Evolutionary conservation across 2,113 vertebrate species (phyloP), one percentile per base, ranked within the genome.

Genomic region (Tor tambroides): DNA sequence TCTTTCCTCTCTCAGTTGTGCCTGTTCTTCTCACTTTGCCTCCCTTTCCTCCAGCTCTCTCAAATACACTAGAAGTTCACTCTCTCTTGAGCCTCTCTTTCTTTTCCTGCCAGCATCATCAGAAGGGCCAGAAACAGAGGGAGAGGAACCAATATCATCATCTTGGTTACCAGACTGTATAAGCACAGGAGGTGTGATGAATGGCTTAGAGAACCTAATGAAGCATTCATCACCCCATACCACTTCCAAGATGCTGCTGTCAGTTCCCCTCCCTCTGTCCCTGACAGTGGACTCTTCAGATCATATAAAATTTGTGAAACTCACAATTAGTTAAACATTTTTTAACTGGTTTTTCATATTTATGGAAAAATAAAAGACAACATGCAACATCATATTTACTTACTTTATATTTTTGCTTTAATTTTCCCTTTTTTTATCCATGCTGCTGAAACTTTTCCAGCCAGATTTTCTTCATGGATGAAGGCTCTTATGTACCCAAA

Each of bases 21-120:
- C 15, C 17, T 28, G 9, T 1, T 71, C 67, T 17, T 35, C 30
- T 32, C 28, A 17, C 28, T 69, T 35, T 15, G 14, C 65, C 65
- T 35, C 65, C 65, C 65, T 69, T 69, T 69, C 28, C 65, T 69
- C 65, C 65, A 32, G 30, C 30, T 69, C 65, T 35, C 65, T 69
- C 65, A 69, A 6, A 30, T 69, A 30, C 11, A 0, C 0, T 1
- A 69, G 4, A 32, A 35, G 65, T 2, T 69, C 65, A 69, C 30
- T 69, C 6, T 71, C 30, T 32, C 30, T 30, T 19, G 17, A 38
- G 30, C 67, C 67, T 71, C 67, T 71, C 30, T 71, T 71, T 3
- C 67, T 35, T 35, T 71, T 35, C 7, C 2, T 6, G 14, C 30
- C 28, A 1, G 0, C 14, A 32, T 4, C 6, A 7, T 71, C 6